Evolutionary conservation across 2,797 vertebrate species (phyloP).

Genomic region (Diplodus sargus): DNA sequence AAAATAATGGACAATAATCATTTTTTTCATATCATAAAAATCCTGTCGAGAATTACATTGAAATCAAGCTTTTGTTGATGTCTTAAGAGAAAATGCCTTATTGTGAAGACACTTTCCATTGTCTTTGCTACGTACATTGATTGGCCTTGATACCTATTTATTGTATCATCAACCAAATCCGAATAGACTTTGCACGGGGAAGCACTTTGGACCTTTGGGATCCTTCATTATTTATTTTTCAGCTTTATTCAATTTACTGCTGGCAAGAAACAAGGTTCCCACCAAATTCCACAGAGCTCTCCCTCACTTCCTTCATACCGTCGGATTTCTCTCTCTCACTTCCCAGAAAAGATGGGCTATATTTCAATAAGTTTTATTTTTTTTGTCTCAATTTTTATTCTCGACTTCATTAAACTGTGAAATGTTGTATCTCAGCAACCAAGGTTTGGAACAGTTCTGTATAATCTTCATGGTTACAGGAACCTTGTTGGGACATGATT

Average conservation of each 20-base stretch:
- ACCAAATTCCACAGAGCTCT: constrained; percentile 71
- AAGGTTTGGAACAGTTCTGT: constrained; percentile 36
- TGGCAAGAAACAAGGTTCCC: constrained; percentile 79
- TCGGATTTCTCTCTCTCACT: constrained; percentile 22
- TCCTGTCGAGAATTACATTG: background rate
- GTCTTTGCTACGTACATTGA: constrained; percentile 15
- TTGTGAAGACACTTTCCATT: constrained; percentile 8
- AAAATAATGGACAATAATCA: background rate
- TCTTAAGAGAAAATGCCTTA: background rate
- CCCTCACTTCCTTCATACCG: constrained; percentile 20
- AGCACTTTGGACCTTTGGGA: constrained; percentile 42
- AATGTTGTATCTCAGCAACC: constrained; percentile 4
- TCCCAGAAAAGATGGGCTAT: constrained; percentile 23
- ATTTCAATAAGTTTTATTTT: background rate
- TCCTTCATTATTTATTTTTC: constrained; percentile 68
- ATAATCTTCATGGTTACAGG: constrained; percentile 12
- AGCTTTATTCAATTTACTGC: constrained; percentile 74
- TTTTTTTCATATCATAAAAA: background rate
- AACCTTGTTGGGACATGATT: constrained; percentile 46
- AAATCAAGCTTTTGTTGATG: constrained; percentile 6
- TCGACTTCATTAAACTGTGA: constrained; percentile 22
- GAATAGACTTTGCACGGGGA: constrained; percentile 38
- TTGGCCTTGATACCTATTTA: constrained; percentile 34
- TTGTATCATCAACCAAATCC: constrained; percentile 34
- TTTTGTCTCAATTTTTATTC: background rate